Evolutionary conservation across 1,140 invertebrate species (phyloP), one percentile per base, ranked within the genome.

Genomic region (Drosophila nannoptera): DNA sequence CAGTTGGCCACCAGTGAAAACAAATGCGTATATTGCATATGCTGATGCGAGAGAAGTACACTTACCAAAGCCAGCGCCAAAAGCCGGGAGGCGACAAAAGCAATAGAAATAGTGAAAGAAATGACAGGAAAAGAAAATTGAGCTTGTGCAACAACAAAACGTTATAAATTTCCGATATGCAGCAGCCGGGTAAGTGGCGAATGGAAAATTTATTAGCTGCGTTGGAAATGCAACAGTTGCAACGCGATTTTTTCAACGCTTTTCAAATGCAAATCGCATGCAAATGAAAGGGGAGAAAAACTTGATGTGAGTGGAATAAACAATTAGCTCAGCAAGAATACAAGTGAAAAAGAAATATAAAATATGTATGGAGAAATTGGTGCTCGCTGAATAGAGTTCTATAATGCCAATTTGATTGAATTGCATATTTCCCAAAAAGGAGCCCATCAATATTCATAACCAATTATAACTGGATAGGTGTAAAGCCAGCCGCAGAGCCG

Each of bases 151-250:
- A 16, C 16, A 14, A 16, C 42, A 46, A 31, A 9, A 22, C 60
- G 46, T 73, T 67, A 60, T 75, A 73, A 61, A 78, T 75, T 75
- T 42, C 4, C 45, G 33, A 69, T 62, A 63, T 66, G 38, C 22
- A 66, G 32, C 61, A 60, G 50, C 32, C 42, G 46, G 29, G 29
- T 64, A 64, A 72, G 59, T 73, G 55, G 50, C 50, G 46, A 70
- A 78, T 83, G 16, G 58, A 73, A 68, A 78, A 73, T 75, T 69
- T 75, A 78, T 83, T 66, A 50, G 62, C 63, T 72, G 31, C 29
- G 11, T 6, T 6, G 22, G 7, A 48, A 54, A n/a, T 62, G 49
- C 49, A 69, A 63, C 59, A 69, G 45, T 43, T 64, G 42, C 62
- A 64, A 11, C 32, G 22, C 16, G 11, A 45, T 11, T n/a, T 56